Evolutionary conservation across 2,888 invertebrate species (phyloP), one percentile per base, ranked within the genome.

Genomic region (Rhagium mordax): DNA sequence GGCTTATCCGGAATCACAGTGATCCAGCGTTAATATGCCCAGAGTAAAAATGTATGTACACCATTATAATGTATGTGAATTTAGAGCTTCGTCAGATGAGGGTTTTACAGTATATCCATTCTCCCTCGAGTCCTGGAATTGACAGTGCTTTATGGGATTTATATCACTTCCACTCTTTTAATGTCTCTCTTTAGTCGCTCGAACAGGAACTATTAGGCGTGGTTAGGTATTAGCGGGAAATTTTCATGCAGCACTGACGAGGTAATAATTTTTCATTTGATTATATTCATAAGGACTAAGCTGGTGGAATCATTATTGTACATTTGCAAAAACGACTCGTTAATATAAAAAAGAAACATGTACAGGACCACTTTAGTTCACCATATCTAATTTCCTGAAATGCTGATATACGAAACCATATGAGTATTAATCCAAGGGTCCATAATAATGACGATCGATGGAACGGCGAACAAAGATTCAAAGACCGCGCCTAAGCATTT

Each of bases 21-120:
- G 82, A 83, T 84, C 82, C 81, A 81, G 78, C 80, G 82, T 81
- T 84, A 87, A 87, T 86, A 86, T 84, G 85, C 80, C 82, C 84
- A 82, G 85, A 87, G 87, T 87, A 87, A 86, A 87, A 87, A 87
- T 87, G 86, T 87, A 83, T 87, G 87, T 87, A 84, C 83, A 81
- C 86, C 86, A 87, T 87, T 87, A 87, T 83, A 84, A 80, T 81
- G 84, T 84, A 83, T 84, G 83, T 83, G 84, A 82, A 84, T 84
- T 84, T 84, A 83, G 83, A 81, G 79, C 81, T 74, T 59, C 65
- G 67, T 70, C 70, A 70, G 70, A 70, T 55, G 70, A 72, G 64
- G 69, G 57, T 61, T 72, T 70, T 70, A 70, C 72, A 59, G 68
- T 71, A 70, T 71, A 55, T 21, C 24, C 67, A 16, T 27, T 24